A percentile compares a stretch with the other conserved stretches of the same genome.
phyloP scores from a whole-genome alignment of 1,140 invertebrate genomes.

The Daktulosphaira vitifoliae region DNA sequence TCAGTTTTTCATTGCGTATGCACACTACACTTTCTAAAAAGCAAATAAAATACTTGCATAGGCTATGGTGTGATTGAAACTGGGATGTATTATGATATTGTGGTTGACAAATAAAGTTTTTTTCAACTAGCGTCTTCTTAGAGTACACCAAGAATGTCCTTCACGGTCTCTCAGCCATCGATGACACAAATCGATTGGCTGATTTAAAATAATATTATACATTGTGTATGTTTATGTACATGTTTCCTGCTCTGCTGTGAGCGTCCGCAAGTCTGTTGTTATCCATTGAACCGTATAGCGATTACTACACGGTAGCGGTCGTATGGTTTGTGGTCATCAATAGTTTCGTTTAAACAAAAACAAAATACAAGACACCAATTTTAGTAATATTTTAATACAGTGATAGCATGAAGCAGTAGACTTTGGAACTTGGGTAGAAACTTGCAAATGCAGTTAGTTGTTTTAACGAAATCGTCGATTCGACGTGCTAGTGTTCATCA shows the following conservation, averaged over 20 bases:
- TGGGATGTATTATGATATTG: too few relatives aligned
- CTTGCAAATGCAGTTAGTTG: background rate
- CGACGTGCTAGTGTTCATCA: background rate
- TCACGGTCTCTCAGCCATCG: conserved; percentile 11
- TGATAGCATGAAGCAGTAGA: background rate
- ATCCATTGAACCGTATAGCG: conserved; percentile 20
- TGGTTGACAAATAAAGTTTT: too few relatives aligned
- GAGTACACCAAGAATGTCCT: conserved; percentile 5
- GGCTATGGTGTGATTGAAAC: too few relatives aligned
- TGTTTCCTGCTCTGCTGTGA: background rate
- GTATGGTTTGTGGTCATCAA: conserved; percentile 16
- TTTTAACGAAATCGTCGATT: conserved; percentile 13
- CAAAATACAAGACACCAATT: too few relatives aligned
- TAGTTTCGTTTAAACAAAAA: background rate
- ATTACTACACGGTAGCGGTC: conserved; percentile 10
- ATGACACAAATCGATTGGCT: conserved; percentile 30
- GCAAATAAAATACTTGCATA: too few relatives aligned
- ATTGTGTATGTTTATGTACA: background rate
- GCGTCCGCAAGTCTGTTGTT: background rate
- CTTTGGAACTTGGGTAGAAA: too few relatives aligned
- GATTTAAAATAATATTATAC: conserved; percentile 2
- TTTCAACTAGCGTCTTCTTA: conserved; percentile 10
- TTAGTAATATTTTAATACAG: too few relatives aligned
- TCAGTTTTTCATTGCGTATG: too few relatives aligned
- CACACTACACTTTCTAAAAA: too few relatives aligned